A percentile compares a stretch with the other conserved stretches of the same genome.
Conservation (phyloP, 2,113 vertebrate species). For the Oenanthe melanoleuca region DNA sequence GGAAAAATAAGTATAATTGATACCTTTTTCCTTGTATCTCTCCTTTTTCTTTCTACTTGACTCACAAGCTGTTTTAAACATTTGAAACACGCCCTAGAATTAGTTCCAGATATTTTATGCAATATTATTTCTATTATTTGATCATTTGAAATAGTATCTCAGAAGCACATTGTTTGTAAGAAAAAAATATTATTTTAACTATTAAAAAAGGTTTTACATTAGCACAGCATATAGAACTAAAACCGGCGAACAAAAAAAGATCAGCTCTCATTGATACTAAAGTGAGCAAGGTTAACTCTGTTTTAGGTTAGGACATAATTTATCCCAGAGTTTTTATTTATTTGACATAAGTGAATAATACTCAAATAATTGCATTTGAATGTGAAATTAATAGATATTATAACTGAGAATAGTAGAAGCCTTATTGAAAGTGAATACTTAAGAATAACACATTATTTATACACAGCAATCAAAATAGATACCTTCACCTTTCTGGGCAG, state of each 20-base stretch:
- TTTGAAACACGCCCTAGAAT: conserved; percentile 25
- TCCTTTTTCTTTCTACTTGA: background rate
- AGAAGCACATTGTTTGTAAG: background rate
- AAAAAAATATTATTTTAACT: background rate
- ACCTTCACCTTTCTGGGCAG: background rate
- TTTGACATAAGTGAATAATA: background rate
- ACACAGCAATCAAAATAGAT: background rate
- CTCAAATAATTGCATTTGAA: background rate
- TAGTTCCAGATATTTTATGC: conserved; percentile 61
- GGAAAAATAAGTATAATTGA: background rate
- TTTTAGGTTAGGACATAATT: background rate
- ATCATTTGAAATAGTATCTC: background rate
- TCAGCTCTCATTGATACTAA: background rate
- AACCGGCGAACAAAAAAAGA: background rate
- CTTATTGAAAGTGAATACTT: background rate
- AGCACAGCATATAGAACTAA: background rate
- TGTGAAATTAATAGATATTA: background rate
- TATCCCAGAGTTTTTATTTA: background rate
- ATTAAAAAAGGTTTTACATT: background rate
- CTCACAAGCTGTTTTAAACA: background rate
- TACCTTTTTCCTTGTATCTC: background rate
- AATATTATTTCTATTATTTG: background rate
- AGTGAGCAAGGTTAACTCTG: background rate
- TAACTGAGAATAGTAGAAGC: background rate
- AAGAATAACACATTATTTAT: background rate